Base-by-base conservation (phyloP, 2,113 vertebrate genomes). In the Physeter macrocephalus region DNA sequence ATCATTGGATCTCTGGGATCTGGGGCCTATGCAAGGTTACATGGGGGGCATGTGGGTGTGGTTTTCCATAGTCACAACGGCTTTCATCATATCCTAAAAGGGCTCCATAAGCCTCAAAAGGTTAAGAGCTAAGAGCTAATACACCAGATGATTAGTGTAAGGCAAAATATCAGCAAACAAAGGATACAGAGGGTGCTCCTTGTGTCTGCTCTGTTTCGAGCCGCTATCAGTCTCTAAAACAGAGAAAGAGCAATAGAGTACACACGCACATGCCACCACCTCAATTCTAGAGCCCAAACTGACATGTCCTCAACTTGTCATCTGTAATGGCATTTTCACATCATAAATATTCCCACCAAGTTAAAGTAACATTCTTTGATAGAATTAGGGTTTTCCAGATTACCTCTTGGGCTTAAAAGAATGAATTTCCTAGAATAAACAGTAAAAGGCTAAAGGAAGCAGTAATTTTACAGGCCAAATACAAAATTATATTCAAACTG, bases 401-500 rank as follows among this genome's bases (percentile, higher is more conserved):
- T 64, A 43, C 31, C 39, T 88, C 36, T 71, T 59, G 5, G 31
- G 29, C 61, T 82, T 71, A 12, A 96, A 17, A 67, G 46, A 95
- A 89, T 57, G 39, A 64, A 61, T 41, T 77, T 69, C 36, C 75
- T 84, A 57, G 52, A 84, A 23, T 10, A 20, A 93, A 87, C 21
- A 74, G 20, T 12, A 83, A 64, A 59, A 85, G 29, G 46, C 67
- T 81, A 36, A 74, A 96, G 57, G 64, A 49, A 29, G 59, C n/a
- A 59, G 8, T 62, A 49, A 71, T 77, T 88, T 78, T 64, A 88
- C 5, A 89, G 66, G 64, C 43, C 61, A 78, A 57, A 88, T 46
- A 46, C 59, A 94, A 94, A 81, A 13, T 83, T n/a, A 77, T 34
- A 93, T n/a, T 86, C 64, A 94, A 87, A 90, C 78, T 31, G 59